These are phyloP conservation scores for Phaethon lepturus DNA, from an alignment of 2,113 vertebrate genomes.

Conservation along the genomic window DNA sequence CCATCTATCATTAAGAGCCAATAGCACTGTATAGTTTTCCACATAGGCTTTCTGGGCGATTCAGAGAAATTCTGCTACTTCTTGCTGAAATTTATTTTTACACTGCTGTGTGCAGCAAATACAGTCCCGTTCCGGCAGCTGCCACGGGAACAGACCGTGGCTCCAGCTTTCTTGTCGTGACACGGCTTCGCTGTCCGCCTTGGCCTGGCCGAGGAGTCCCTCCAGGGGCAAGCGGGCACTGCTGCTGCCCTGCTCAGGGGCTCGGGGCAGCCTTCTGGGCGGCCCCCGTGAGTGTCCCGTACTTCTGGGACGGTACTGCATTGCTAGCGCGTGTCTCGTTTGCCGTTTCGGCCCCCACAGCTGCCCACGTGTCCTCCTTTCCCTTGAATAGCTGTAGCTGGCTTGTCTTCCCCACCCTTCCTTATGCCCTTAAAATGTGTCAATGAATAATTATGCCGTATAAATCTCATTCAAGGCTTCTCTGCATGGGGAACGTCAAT, in stretches of 20 bases:
- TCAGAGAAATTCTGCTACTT: not conserved
- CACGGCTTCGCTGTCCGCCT: rapidly evolving
- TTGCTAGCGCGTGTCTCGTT: not conserved
- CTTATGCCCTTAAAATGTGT: not conserved
- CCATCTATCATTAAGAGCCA: rapidly evolving
- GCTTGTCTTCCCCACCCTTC: not conserved
- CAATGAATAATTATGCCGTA: not conserved
- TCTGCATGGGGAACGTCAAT: not conserved
- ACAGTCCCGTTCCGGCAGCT: not conserved
- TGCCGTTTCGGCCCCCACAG: not conserved
- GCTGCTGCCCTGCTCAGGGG: not conserved
- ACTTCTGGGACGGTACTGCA: not conserved
- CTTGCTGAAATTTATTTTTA: not conserved
- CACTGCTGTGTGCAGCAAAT: not conserved
- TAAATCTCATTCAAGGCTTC: not conserved
- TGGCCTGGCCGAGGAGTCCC: too few species aligned
- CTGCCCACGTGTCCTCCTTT: not conserved
- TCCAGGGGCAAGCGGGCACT: not conserved
- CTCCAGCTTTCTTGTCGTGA: not conserved
- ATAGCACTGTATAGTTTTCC: not conserved
- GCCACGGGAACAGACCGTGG: rapidly evolving
- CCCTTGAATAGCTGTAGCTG: not conserved
- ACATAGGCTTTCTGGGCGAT: not conserved
- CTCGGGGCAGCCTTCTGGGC: not conserved
- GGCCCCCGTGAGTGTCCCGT: not conserved